A percentile compares a stretch with the other conserved stretches of the same genome.
Evolutionary conservation across 2,797 vertebrate species (phyloP).

Genomic region (Anisognathus igniventris): DNA sequence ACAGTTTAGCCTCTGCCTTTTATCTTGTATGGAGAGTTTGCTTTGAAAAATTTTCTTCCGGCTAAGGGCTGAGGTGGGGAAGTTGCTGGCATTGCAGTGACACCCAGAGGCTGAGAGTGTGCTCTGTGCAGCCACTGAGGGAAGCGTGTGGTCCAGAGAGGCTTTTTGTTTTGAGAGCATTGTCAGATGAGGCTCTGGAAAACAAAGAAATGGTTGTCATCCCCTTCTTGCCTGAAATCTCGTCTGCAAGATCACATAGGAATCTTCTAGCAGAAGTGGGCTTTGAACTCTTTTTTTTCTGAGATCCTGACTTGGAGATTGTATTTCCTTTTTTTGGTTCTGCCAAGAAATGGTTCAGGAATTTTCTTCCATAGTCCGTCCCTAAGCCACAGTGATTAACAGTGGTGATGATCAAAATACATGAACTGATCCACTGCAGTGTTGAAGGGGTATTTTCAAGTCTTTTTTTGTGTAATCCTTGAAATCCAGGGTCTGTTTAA

Average conservation of each 20-base stretch:
- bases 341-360: background rate
- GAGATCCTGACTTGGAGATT: background rate
- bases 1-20: background rate
- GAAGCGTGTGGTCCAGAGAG: rapidly evolving
- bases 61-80: background rate
- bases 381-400: background rate
- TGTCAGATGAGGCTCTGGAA: background rate
- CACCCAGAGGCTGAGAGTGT: background rate
- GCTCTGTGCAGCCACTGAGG: background rate
- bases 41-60: background rate
- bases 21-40: background rate
- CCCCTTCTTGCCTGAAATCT: background rate
- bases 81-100: background rate
- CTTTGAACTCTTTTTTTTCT: background rate
- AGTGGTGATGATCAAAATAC: background rate
- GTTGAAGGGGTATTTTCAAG: background rate
- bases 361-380: background rate
- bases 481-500: background rate
- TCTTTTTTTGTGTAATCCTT: background rate
- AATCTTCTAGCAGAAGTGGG: background rate
- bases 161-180: background rate
- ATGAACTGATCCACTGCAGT: background rate
- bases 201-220: background rate
- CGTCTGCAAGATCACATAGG: background rate
- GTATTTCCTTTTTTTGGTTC: background rate